These are phyloP conservation scores for Phaenicophaeus curvirostris DNA, from an alignment of 2,797 vertebrate genomes.

Conservation along the genomic window DNA sequence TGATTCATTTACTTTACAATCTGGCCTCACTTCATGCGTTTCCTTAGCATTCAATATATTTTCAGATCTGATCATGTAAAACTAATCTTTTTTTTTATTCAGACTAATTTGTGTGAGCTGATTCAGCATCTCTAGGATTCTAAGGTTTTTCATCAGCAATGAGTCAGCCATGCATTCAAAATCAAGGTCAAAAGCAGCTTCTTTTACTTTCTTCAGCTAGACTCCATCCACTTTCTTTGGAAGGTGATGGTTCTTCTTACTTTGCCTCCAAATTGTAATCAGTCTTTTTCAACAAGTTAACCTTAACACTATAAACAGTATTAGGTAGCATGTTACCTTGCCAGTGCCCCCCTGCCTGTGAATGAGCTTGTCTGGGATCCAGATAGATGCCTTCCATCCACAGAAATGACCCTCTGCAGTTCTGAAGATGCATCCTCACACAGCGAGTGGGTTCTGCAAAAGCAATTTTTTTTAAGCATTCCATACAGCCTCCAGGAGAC, in stretches of 20 bases:
- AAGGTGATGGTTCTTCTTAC: background rate
- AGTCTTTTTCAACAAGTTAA: background rate
- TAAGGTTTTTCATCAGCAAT: background rate
- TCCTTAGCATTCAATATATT: background rate
- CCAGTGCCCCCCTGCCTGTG: conserved; percentile 79
- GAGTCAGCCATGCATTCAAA: background rate
- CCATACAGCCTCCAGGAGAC: background rate
- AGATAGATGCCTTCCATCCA: conserved; percentile 74
- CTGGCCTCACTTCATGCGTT: background rate
- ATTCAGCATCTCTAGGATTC: background rate
- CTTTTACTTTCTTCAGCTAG: background rate
- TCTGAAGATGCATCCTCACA: conserved; percentile 77
- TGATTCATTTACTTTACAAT: background rate
- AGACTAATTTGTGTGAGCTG: background rate
- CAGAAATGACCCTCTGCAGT: conserved; percentile 74
- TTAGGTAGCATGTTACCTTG: conserved; percentile 81
- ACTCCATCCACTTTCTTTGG: background rate
- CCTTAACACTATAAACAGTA: background rate
- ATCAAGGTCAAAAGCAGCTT: background rate
- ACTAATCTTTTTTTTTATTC: background rate
- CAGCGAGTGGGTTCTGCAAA: conserved; percentile 80
- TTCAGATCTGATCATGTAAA: background rate
- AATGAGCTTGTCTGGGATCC: conserved; percentile 76
- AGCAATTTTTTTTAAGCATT: background rate
- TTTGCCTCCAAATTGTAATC: background rate